phyloP scores from a whole-genome alignment of 2,113 vertebrate species.

The Recurvirostra avosetta region DNA sequence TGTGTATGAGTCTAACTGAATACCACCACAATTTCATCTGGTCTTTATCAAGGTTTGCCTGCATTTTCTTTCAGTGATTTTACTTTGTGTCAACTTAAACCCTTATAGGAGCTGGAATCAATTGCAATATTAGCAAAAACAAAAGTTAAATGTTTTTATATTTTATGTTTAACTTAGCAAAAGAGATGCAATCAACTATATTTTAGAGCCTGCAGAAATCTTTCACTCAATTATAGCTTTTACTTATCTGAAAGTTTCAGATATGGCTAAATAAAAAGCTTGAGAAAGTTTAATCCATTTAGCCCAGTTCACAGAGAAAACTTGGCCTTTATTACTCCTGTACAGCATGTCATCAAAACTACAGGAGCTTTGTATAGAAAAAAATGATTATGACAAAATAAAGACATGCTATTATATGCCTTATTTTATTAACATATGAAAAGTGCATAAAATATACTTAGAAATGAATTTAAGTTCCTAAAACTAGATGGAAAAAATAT shows the following conservation, averaged over 20 bases:
- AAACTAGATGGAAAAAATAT: not conserved
- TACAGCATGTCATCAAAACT: not conserved
- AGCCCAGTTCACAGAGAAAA: not conserved
- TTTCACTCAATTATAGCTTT: constrained; percentile 19
- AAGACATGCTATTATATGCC: not conserved
- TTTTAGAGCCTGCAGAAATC: constrained; percentile 4
- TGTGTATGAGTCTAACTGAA: constrained; percentile 47
- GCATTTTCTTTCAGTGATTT: constrained; percentile 60
- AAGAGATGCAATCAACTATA: constrained; percentile 32
- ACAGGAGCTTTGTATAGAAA: not conserved
- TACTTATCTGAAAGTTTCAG: not conserved
- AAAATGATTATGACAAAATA: not conserved
- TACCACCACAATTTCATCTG: constrained; percentile 50
- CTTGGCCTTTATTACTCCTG: not conserved
- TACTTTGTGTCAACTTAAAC: constrained; percentile 62
- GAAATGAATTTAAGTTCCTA: not conserved
- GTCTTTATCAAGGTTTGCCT: constrained; percentile 63
- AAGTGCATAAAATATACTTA: not conserved
- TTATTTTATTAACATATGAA: not conserved
- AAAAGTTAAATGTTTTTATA: constrained; percentile 47
- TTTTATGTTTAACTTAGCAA: constrained; percentile 12
- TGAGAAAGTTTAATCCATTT: not conserved
- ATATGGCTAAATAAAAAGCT: not conserved
- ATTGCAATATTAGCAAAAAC: constrained; percentile 45
- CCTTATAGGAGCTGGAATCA: constrained; percentile 50